phyloP scores from a whole-genome alignment of 2,797 vertebrate genomes.

The Aldrovandia affinis region DNA sequence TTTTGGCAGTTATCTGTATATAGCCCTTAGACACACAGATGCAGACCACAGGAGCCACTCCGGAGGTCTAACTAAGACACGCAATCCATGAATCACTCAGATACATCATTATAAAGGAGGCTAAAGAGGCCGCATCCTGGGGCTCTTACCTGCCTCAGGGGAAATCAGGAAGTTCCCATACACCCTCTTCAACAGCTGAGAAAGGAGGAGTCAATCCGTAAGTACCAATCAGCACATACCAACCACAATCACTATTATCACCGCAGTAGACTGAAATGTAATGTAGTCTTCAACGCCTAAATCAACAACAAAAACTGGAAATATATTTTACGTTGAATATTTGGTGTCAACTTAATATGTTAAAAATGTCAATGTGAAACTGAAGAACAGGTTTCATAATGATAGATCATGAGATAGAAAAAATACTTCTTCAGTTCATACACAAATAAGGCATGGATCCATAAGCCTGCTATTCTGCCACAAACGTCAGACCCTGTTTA shows the following conservation, averaged over 20 bases:
- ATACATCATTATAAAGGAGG: background rate
- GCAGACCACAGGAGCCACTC: background rate
- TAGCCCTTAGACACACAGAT: background rate
- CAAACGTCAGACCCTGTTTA: too few species aligned
- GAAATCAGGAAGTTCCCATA: constrained; percentile 88
- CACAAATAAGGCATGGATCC: too few species aligned
- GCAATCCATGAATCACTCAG: background rate
- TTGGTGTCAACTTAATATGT: background rate
- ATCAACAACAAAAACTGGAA: background rate
- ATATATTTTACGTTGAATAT: background rate
- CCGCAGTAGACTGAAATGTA: background rate
- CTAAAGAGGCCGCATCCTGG: background rate
- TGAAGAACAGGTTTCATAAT: background rate
- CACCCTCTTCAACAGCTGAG: constrained; percentile 90
- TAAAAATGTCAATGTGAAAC: background rate
- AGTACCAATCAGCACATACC: background rate
- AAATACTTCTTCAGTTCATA: too few species aligned
- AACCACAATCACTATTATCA: background rate
- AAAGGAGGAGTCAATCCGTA: constrained; percentile 41
- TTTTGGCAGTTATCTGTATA: too few species aligned
- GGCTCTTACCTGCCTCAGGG: constrained; percentile 82
- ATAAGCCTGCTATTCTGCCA: too few species aligned
- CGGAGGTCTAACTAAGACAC: too few species aligned
- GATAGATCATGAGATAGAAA: background rate
- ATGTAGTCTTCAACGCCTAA: background rate